Evolutionary conservation across 2,797 vertebrate species (phyloP).

Genomic region (Sternotherus odoratus): DNA sequence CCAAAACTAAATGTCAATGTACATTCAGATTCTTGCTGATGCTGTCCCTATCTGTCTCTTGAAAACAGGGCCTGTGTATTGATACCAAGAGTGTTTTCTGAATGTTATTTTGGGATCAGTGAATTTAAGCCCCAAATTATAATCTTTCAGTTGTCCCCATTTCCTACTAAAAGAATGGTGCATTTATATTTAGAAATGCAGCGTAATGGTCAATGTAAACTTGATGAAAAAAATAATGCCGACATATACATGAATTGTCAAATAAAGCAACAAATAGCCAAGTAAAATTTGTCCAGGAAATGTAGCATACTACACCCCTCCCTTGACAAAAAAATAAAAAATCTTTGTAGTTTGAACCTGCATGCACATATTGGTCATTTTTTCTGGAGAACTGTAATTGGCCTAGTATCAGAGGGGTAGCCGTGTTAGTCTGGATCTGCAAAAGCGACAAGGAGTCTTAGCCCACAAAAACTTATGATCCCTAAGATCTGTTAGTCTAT

Average conservation of each 20-base stretch:
- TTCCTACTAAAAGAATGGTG: background rate
- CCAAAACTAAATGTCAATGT: background rate
- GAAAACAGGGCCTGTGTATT: background rate
- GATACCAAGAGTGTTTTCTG: background rate
- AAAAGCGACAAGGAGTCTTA: too few relatives aligned
- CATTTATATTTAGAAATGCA: background rate
- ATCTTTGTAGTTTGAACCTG: background rate
- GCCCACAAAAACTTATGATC: too few relatives aligned
- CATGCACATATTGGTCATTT: background rate
- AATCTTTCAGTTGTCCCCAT: background rate
- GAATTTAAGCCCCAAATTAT: background rate
- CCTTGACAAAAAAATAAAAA: too few relatives aligned
- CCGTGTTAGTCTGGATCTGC: too few relatives aligned
- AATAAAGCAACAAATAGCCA: background rate
- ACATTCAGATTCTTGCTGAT: background rate
- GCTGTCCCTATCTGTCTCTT: background rate
- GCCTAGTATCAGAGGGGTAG: too few relatives aligned
- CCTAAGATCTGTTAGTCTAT: too few relatives aligned
- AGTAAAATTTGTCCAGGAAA: background rate
- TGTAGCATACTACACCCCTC: background rate
- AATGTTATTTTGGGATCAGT: background rate
- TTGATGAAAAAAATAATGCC: background rate
- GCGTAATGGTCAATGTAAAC: background rate
- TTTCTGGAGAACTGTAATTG: background rate
- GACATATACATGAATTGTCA: background rate